These are phyloP conservation scores for Globia sparganii DNA, from an alignment of 2,888 invertebrate genomes.

Conservation along the genomic window DNA sequence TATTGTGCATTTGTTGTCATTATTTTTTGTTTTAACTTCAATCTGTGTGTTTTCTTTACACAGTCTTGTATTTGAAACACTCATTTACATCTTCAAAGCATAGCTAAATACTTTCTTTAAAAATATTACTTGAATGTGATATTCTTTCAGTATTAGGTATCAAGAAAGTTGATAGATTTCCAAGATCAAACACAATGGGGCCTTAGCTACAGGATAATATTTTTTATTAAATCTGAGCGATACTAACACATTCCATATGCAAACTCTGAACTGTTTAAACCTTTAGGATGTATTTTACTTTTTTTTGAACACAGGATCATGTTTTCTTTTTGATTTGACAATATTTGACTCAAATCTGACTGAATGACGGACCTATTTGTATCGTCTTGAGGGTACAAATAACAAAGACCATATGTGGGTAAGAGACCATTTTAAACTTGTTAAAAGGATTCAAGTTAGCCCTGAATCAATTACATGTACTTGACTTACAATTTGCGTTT, in stretches of 20 bases:
- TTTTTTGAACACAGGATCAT: background rate
- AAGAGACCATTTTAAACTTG: constrained; percentile 35
- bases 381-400: constrained; percentile 34
- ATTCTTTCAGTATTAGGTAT: background rate
- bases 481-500: constrained; percentile 68
- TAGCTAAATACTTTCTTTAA: background rate
- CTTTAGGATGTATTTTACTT: background rate
- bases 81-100: background rate
- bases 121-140: background rate
- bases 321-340: background rate
- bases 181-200: background rate
- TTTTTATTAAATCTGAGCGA: background rate
- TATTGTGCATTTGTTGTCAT: too few relatives aligned
- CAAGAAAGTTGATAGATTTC: background rate
- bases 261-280: background rate
- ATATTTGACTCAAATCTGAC: background rate
- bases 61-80: background rate
- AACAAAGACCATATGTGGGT: constrained; percentile 48
- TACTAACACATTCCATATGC: background rate
- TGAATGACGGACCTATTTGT: background rate
- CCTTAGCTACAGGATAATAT: background rate
- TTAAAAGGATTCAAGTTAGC: constrained; percentile 79
- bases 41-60: background rate
- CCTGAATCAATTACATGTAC: constrained; percentile 76
- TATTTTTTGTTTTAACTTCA: background rate